A percentile compares a stretch with the other conserved stretches of the same genome.
Evolutionary conservation across 2,797 vertebrate genomes (phyloP).

Genomic region (Chelidonichthys spinosus): DNA sequence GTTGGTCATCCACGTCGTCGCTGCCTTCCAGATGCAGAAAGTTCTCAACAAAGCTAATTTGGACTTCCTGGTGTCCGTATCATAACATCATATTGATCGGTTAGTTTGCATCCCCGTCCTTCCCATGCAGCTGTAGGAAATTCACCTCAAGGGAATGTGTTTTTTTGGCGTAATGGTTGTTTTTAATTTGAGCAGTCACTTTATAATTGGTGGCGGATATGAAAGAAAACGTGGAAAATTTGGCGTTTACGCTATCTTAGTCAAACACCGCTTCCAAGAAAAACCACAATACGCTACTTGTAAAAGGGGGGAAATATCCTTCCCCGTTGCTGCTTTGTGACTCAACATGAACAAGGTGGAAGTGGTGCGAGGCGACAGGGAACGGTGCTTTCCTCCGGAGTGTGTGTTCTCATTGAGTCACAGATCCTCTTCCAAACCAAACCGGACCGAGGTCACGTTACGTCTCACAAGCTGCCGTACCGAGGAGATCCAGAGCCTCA

Average conservation of each 20-base stretch:
- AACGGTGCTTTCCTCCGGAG: constrained; percentile 74
- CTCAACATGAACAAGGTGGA: constrained; percentile 80
- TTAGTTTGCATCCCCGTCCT: neutral
- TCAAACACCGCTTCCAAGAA: constrained; percentile 74
- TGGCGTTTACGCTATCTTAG: constrained; percentile 68
- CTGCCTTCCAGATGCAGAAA: neutral
- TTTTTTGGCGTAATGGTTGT: constrained; percentile 17
- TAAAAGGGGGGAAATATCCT: constrained; percentile 72
- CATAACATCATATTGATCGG: neutral
- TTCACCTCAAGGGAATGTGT: neutral
- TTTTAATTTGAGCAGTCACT: constrained; percentile 35
- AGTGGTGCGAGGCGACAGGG: constrained; percentile 69
- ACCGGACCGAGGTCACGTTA: constrained; percentile 50
- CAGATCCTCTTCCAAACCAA: constrained; percentile 65
- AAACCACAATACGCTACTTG: constrained; percentile 81
- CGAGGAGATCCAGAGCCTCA: constrained; percentile 34
- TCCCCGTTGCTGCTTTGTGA: constrained; percentile 77
- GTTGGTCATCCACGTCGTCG: neutral
- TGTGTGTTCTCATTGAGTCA: constrained; percentile 75
- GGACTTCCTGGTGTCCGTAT: neutral
- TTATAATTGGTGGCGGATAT: constrained; percentile 14
- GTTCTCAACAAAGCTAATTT: neutral
- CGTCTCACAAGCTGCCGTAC: constrained; percentile 25
- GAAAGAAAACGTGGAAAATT: constrained; percentile 64
- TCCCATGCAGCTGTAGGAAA: neutral